A percentile compares a stretch with the other conserved stretches of the same genome.
These are phyloP conservation scores for Coilia nasus DNA, from an alignment of 2,797 vertebrate genomes.

Conservation along the genomic window DNA sequence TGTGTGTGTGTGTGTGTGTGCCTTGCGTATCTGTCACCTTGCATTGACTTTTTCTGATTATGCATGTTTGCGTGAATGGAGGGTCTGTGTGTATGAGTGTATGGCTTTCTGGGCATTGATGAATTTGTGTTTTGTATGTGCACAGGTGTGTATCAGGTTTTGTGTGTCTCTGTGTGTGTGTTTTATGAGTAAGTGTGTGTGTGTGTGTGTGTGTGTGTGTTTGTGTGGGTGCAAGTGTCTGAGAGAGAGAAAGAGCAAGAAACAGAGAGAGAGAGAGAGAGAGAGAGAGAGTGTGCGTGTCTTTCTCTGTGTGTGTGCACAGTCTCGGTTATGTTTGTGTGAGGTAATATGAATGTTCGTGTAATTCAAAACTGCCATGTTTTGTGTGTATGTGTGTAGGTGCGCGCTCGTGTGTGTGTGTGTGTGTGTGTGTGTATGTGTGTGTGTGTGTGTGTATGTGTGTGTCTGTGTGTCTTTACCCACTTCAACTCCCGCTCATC, in stretches of 20 bases:
- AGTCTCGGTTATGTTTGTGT: slow-evolving; percentile 16
- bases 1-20: background rate
- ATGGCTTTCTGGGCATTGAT: slow-evolving; percentile 27
- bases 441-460: slow-evolving; percentile 22
- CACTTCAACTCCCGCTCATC: slow-evolving; percentile 30
- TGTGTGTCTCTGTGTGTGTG: background rate
- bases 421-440: slow-evolving; percentile 27
- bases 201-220: slow-evolving; percentile 5
- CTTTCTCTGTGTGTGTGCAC: slow-evolving; percentile 24
- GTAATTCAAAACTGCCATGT: background rate
- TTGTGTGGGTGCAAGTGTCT: background rate
- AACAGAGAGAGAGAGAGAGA: too few relatives aligned
- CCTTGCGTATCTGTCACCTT: background rate
- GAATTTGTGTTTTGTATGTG: slow-evolving; percentile 29
- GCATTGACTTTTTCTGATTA: background rate
- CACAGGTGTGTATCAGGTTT: background rate
- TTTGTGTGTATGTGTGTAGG: slow-evolving; percentile 16
- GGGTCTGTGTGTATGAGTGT: too few relatives aligned
- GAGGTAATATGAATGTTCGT: slow-evolving; percentile 20
- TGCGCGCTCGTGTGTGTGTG: background rate
- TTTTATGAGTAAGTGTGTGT: background rate
- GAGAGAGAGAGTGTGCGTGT: slow-evolving; percentile 10
- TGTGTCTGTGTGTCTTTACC: background rate
- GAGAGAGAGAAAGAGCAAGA: background rate
- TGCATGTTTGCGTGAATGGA: too few relatives aligned